phyloP scores from a whole-genome alignment of 2,888 invertebrate species.

The Callimorpha dominula region DNA sequence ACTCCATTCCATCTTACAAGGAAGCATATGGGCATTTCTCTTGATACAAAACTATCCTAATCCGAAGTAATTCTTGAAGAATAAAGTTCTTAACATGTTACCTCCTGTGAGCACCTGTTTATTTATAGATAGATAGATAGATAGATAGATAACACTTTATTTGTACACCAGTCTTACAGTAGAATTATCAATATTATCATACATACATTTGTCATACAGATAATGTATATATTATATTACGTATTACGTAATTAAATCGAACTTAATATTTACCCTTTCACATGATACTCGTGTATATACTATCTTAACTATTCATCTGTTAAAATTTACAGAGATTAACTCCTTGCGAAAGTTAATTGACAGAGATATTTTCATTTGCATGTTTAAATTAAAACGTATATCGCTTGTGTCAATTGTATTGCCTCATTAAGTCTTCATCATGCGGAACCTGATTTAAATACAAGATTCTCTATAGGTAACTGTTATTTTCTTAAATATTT shows the following conservation, averaged over 20 bases:
- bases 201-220: no score
- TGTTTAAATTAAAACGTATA: conserved; percentile 30
- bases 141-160: no score
- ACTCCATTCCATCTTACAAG: no score
- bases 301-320: conserved; percentile 27
- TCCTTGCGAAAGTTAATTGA: conserved; percentile 31
- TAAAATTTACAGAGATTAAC: conserved; percentile 11
- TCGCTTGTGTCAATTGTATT: conserved; percentile 26
- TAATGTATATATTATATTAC: no score
- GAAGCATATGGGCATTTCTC: no score
- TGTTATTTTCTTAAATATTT: background rate
- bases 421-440: conserved; percentile 45
- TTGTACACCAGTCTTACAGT: no score
- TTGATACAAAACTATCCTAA: no score
- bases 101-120: background rate
- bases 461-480: background rate
- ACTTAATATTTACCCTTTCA: conserved; percentile 15
- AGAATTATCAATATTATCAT: no score
- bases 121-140: no score
- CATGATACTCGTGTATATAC: conserved; percentile 1
- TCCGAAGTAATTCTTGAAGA: background rate
- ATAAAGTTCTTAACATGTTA: background rate
- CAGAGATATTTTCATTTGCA: conserved; percentile 19
- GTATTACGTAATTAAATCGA: background rate
- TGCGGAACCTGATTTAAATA: background rate